Conservation (phyloP, 2,113 vertebrate species). For the Cranoglanis bouderius region DNA sequence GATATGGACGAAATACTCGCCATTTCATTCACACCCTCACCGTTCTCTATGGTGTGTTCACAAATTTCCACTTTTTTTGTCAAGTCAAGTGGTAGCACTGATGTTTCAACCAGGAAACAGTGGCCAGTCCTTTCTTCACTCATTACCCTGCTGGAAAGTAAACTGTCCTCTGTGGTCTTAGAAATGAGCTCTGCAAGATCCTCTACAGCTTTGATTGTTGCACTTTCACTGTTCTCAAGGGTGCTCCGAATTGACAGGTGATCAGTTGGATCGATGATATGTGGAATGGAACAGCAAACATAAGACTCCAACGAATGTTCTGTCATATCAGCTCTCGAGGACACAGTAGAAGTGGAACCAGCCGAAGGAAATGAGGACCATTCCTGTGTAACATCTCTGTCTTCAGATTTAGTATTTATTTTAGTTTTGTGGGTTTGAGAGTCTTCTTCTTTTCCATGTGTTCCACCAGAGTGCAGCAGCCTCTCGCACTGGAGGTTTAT, state of each 20-base stretch:
- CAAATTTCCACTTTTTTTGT: background rate
- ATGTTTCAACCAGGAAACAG: background rate
- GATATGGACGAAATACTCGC: conserved; percentile 28
- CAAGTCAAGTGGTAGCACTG: conserved; percentile 14
- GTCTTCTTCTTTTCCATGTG: conserved; percentile 11
- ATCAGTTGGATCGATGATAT: conserved; percentile 13
- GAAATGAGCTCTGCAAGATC: conserved; percentile 43
- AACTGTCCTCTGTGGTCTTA: background rate
- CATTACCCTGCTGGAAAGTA: background rate
- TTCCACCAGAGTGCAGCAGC: conserved; percentile 59
- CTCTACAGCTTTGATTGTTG: background rate
- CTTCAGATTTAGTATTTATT: background rate
- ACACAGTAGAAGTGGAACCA: background rate
- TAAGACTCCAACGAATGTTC: background rate
- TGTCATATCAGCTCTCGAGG: background rate
- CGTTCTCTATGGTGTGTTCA: background rate
- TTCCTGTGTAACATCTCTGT: background rate
- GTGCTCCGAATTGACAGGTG: background rate
- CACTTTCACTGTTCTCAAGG: background rate
- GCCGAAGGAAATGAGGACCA: background rate
- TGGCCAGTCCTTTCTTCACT: background rate
- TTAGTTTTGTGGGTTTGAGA: background rate
- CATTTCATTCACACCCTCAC: conserved; percentile 5
- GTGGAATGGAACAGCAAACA: background rate
- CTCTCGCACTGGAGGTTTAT: conserved; percentile 75